These are phyloP conservation scores for Temnothorax rugatulus DNA, from an alignment of 2,888 invertebrate genomes.

Conservation along the genomic window DNA sequence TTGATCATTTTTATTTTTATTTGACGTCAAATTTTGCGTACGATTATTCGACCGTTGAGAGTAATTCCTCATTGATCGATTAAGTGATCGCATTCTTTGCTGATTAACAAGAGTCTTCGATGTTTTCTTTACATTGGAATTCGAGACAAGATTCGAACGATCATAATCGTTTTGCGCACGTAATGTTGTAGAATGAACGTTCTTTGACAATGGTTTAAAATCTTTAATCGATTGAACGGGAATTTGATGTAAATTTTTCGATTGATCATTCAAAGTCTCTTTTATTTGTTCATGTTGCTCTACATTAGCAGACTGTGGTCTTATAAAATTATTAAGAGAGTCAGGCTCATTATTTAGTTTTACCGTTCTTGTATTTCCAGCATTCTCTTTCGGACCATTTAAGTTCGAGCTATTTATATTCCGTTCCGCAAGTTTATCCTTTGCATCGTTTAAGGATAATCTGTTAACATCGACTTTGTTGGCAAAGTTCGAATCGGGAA, in stretches of 20 bases:
- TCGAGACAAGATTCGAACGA: not conserved
- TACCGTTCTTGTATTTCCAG: not conserved
- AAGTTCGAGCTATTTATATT: conserved; percentile 2
- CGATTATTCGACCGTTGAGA: not conserved
- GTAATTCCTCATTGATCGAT: not conserved
- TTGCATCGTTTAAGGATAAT: conserved; percentile 4
- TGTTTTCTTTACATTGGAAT: not conserved
- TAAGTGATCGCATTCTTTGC: not conserved
- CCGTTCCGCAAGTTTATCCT: conserved; percentile 16
- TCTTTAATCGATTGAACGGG: not conserved
- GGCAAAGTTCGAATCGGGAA: conserved; percentile 34
- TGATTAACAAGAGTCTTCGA: conserved; percentile 1
- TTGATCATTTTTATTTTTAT: conserved; percentile 18
- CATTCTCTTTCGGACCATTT: not conserved
- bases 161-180: not conserved
- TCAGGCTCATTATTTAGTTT: not conserved
- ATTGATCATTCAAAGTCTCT: not conserved
- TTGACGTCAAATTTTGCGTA: not conserved
- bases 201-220: not conserved
- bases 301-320: not conserved
- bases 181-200: not conserved
- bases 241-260: not conserved
- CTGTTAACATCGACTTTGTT: conserved; percentile 2
- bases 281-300: not conserved
- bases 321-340: not conserved